Percentiles rank a stretch among this genome's conserved stretches.
Conservation (phyloP, 1,140 invertebrate genomes). For the Eurosta solidaginis region DNA sequence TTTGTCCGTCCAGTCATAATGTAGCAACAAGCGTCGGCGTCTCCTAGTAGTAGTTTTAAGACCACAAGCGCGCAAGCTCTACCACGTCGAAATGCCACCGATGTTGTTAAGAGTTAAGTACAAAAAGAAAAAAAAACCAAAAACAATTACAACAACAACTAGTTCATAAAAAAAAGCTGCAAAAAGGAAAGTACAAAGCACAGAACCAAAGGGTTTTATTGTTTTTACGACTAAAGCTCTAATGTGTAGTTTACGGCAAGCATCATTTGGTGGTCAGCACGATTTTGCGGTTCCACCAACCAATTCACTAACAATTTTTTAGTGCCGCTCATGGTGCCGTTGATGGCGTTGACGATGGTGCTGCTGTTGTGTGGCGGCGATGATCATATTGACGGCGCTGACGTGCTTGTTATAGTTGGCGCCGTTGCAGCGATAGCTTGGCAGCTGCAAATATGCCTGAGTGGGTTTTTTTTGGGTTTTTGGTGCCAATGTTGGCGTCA, state of each 20-base stretch:
- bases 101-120: not conserved
- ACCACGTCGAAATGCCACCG: slow-evolving; percentile 17
- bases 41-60: too few relatives aligned
- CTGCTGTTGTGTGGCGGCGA: not conserved
- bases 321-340: slow-evolving; percentile 17
- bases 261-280: not conserved
- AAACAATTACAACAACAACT: not conserved
- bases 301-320: not conserved
- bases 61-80: not conserved
- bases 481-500: slow-evolving; percentile 4
- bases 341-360: slow-evolving; percentile 26
- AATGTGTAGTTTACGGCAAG: not conserved
- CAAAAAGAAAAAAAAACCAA: not conserved
- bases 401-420: not conserved
- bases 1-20: not conserved
- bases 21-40: not conserved
- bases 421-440: not conserved
- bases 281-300: not conserved
- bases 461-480: not conserved
- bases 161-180: not conserved
- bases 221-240: not conserved
- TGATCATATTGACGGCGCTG: not conserved
- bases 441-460: not conserved
- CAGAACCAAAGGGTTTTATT: not conserved
- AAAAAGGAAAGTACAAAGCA: not conserved